Evolutionary conservation across 2,797 vertebrate genomes (phyloP).

Genomic region (Tapera naevia): DNA sequence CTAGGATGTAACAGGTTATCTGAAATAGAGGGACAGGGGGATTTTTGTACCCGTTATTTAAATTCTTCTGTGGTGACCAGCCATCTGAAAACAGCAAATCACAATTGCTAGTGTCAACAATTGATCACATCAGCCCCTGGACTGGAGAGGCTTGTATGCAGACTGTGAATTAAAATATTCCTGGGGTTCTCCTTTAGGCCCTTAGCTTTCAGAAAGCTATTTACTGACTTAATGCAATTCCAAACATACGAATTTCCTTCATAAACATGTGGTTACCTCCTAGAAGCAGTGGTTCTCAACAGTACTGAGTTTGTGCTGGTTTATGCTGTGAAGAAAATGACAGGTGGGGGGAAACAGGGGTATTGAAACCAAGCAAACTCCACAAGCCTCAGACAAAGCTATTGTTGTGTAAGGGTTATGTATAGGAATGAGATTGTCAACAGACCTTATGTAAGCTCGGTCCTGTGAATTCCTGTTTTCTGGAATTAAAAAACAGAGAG

Average conservation of each 20-base stretch:
- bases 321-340: background rate
- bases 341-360: rapidly evolving
- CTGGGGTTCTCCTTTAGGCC: background rate
- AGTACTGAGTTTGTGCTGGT: background rate
- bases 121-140: background rate
- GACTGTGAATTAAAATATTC: background rate
- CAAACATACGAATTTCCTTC: background rate
- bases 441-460: background rate
- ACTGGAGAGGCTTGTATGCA: background rate
- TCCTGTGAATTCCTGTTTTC: background rate
- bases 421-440: background rate
- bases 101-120: background rate
- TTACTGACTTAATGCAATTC: background rate
- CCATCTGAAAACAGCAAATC: background rate
- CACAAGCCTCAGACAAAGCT: background rate
- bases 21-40: background rate
- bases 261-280: background rate
- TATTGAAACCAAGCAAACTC: background rate
- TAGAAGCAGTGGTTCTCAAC: background rate
- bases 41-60: background rate
- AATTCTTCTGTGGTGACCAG: background rate
- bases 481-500: background rate
- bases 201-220: background rate
- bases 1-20: background rate
- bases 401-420: rapidly evolving